Conservation (phyloP, 2,113 vertebrate genomes). For the Menura novaehollandiae region DNA sequence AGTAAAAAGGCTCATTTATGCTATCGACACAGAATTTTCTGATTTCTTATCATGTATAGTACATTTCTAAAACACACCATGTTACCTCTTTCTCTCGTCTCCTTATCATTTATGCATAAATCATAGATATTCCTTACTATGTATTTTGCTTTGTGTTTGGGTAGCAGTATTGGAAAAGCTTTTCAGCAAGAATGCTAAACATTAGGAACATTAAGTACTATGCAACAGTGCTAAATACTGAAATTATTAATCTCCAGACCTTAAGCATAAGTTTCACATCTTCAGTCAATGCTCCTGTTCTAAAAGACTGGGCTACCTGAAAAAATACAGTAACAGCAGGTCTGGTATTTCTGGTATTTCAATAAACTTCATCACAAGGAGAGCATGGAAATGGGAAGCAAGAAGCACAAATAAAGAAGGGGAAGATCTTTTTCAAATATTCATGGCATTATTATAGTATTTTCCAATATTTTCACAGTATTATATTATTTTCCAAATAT, state of each 20-base stretch:
- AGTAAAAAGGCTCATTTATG: background rate
- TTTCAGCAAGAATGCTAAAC: background rate
- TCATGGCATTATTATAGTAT: background rate
- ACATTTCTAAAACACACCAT: background rate
- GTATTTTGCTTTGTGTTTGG: background rate
- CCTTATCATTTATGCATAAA: background rate
- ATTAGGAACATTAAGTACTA: background rate
- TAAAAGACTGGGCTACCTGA: background rate
- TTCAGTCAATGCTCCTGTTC: background rate
- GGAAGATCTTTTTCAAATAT: background rate
- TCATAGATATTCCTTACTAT: background rate
- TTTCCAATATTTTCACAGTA: background rate
- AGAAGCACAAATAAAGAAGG: background rate
- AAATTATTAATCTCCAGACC: background rate
- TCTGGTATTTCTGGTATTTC: background rate
- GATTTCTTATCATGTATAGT: background rate
- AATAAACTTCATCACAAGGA: background rate
- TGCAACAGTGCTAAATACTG: background rate
- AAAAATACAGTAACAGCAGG: background rate
- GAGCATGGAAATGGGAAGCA: background rate
- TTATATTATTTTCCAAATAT: background rate
- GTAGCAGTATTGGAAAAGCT: background rate
- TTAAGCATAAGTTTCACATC: background rate
- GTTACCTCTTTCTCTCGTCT: background rate
- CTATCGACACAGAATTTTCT: background rate